Conservation (phyloP, 2,113 vertebrate species). For the Cyprinus carpio region DNA sequence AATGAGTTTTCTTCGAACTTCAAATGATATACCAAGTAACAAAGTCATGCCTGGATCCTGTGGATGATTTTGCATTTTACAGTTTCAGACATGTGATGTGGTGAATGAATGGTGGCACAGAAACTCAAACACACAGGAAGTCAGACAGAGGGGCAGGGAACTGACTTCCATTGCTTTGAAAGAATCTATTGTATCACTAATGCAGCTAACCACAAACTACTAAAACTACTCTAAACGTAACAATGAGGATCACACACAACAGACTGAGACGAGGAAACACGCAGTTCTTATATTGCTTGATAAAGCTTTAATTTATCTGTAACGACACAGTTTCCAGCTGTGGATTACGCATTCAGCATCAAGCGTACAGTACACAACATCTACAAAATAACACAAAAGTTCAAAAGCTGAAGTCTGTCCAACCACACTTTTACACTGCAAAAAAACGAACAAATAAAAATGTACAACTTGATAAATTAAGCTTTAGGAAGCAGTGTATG, state of each 20-base stretch:
- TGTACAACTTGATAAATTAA: constrained; percentile 72
- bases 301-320: constrained; percentile 71
- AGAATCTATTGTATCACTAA: background rate
- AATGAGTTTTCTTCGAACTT: background rate
- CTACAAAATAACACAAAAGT: constrained; percentile 60
- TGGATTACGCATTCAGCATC: constrained; percentile 56
- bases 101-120: background rate
- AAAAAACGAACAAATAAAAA: constrained; percentile 63
- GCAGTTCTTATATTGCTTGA: constrained; percentile 45
- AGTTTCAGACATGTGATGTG: background rate
- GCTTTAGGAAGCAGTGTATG: constrained; percentile 74
- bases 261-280: background rate
- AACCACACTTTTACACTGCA: constrained; percentile 68
- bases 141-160: background rate
- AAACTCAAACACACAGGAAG: background rate
- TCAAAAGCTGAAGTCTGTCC: constrained; percentile 70
- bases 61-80: background rate
- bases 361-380: constrained; percentile 66
- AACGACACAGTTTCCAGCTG: constrained; percentile 71
- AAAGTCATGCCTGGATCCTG: background rate
- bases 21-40: background rate
- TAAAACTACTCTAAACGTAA: background rate
- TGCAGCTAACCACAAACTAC: background rate
- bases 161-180: background rate
- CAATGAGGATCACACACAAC: background rate